These are phyloP conservation scores for Takifugu flavidus DNA, from an alignment of 2,113 vertebrate genomes.

Conservation along the genomic window DNA sequence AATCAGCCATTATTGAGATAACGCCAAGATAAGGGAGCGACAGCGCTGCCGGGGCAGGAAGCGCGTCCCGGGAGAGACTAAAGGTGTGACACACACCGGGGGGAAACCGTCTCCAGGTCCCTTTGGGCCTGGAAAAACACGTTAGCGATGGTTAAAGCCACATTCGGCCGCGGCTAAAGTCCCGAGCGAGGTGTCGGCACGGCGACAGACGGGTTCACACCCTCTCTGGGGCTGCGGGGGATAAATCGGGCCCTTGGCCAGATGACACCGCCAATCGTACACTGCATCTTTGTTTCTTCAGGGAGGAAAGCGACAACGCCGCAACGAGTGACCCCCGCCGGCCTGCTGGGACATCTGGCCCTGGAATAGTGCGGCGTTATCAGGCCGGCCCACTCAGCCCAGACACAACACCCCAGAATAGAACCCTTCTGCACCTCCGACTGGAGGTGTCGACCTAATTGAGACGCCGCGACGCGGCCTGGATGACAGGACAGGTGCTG, in stretches of 20 bases:
- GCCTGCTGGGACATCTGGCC: slow-evolving; percentile 62
- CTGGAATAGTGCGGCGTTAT: slow-evolving; percentile 54
- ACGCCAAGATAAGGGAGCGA: slow-evolving; percentile 8
- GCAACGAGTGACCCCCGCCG: slow-evolving; percentile 48
- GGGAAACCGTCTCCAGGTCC: too few relatives aligned
- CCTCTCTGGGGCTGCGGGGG: too few relatives aligned
- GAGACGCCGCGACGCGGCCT: slow-evolving; percentile 10
- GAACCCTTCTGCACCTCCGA: slow-evolving; percentile 54
- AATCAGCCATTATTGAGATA: slow-evolving; percentile 29
- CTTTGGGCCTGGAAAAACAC: too few relatives aligned
- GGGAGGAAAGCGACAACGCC: slow-evolving; percentile 49
- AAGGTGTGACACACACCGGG: too few relatives aligned
- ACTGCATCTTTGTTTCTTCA: slow-evolving; percentile 67
- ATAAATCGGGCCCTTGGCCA: slow-evolving; percentile 52
- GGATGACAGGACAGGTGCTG: not conserved
- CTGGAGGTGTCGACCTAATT: slow-evolving; percentile 37
- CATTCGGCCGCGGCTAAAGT: too few relatives aligned
- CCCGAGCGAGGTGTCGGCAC: too few relatives aligned
- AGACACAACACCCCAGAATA: slow-evolving; percentile 45
- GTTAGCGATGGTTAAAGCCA: too few relatives aligned
- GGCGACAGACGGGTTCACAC: slow-evolving; percentile 1
- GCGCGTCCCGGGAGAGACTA: slow-evolving; percentile 17
- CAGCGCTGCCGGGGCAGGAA: slow-evolving; percentile 3
- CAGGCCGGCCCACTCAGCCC: slow-evolving; percentile 50
- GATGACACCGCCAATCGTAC: slow-evolving; percentile 67